phyloP scores from a whole-genome alignment of 2,113 vertebrate species.

The Paradoxurus hermaphroditus region DNA sequence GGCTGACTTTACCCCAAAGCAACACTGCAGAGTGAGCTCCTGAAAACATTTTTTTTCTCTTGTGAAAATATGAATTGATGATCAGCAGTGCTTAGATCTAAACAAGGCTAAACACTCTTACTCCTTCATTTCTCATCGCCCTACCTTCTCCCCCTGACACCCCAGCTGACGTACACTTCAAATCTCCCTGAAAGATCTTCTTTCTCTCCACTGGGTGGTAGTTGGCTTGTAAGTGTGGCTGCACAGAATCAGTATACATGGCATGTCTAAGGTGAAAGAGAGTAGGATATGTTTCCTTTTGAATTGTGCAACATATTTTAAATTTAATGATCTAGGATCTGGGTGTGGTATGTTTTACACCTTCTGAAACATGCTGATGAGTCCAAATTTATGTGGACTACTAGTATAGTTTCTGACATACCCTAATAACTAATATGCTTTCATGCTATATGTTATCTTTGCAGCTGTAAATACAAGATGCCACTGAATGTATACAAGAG shows the following conservation, averaged over 20 bases:
- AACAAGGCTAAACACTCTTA: conserved; percentile 10
- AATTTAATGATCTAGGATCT: conserved; percentile 38
- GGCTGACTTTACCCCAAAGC: background rate
- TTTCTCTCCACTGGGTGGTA: conserved; percentile 73
- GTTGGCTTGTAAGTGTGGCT: conserved; percentile 54
- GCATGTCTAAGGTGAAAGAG: conserved; percentile 29
- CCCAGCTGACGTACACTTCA: conserved; percentile 17
- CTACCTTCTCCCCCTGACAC: background rate
- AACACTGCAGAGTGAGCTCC: conserved; percentile 34
- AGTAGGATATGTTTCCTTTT: background rate
- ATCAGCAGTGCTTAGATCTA: background rate
- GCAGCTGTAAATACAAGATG: background rate
- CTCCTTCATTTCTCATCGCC: background rate
- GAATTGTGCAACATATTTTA: conserved; percentile 7
- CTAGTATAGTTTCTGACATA: background rate
- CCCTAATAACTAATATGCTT: background rate
- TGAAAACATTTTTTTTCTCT: background rate
- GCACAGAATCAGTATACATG: background rate
- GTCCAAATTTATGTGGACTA: background rate
- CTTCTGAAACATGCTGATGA: background rate
- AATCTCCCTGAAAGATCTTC: conserved; percentile 57
- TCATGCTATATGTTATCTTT: conserved; percentile 2
- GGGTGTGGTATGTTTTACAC: conserved; percentile 10
- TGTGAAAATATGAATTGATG: conserved; percentile 39
- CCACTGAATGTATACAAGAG: background rate